phyloP scores from a whole-genome alignment of 2,888 invertebrate genomes.

The Muscina levida region DNA sequence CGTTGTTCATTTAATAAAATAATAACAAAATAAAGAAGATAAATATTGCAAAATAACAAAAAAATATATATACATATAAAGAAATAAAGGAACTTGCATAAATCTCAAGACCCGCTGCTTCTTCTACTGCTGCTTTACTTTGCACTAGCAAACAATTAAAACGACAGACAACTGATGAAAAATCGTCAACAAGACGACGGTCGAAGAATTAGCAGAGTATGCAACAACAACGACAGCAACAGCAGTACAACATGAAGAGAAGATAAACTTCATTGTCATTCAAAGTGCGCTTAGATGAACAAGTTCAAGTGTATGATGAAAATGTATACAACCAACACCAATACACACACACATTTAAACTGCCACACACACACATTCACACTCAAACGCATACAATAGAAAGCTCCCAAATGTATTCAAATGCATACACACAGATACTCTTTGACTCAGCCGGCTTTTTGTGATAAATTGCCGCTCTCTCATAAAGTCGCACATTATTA shows the following conservation, averaged over 20 bases:
- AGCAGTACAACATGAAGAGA: constrained; percentile 1
- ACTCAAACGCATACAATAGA: constrained; percentile 50
- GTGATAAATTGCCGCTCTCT: not conserved
- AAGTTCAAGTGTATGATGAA: constrained; percentile 69
- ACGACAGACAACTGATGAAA: not conserved
- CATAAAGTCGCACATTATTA: no score
- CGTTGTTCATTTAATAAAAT: constrained; percentile 36
- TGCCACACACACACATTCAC: constrained; percentile 65
- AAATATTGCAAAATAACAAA: constrained; percentile 32
- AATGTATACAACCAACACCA: constrained; percentile 66
- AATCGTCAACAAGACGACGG: not conserved
- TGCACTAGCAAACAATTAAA: not conserved
- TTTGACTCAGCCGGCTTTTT: constrained; percentile 48
- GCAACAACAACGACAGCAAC: no score
- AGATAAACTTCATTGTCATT: constrained; percentile 60
- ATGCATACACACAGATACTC: constrained; percentile 63
- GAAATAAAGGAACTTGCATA: constrained; percentile 26
- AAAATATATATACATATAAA: constrained; percentile 27
- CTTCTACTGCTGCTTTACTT: not conserved
- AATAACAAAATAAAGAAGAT: constrained; percentile 29
- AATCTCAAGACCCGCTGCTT: constrained; percentile 24
- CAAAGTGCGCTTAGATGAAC: constrained; percentile 57
- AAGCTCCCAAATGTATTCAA: constrained; percentile 5
- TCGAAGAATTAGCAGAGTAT: constrained; percentile 11
- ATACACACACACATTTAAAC: constrained; percentile 45